Conservation (phyloP, 2,888 invertebrate genomes). For the Cryptocephalus moraei region DNA sequence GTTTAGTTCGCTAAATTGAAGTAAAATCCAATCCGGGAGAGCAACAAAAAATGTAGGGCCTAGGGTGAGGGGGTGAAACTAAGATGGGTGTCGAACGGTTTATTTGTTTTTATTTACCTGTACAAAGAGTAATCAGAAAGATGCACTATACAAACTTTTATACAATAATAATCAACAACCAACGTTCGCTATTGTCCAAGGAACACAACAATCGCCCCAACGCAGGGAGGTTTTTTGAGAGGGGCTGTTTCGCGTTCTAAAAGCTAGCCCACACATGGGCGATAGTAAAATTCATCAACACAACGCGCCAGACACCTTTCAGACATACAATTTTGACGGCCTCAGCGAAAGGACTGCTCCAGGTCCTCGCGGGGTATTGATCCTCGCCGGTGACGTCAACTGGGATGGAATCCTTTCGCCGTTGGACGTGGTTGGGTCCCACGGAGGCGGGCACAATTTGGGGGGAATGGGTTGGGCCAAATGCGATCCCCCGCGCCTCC, state of each 20-base stretch:
- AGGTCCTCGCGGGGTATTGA: conserved; percentile 33
- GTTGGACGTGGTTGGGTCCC: neutral
- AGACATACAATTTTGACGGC: conserved; percentile 29
- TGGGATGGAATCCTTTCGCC: conserved; percentile 5
- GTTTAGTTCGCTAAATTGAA: no score
- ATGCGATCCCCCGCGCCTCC: no score
- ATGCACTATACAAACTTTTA: conserved; percentile 7
- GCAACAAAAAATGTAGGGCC: no score
- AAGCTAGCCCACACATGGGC: conserved; percentile 92
- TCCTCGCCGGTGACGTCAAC: conserved; percentile 33
- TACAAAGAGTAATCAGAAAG: conserved; percentile 4
- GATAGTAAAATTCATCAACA: conserved; percentile 39
- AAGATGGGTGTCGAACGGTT: no score
- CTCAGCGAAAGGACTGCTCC: conserved; percentile 30
- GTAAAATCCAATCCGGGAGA: no score
- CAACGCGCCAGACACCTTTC: conserved; percentile 15
- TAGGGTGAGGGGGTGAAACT: no score
- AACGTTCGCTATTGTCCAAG: neutral
- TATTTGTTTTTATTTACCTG: conserved; percentile 5
- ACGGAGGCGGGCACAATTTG: neutral
- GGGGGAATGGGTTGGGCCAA: neutral
- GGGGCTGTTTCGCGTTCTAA: conserved; percentile 93
- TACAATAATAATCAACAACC: conserved; percentile 13
- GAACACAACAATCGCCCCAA: conserved; percentile 84
- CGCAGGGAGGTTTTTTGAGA: conserved; percentile 93